These are phyloP conservation scores for Microtus oregoni DNA, from an alignment of 2,113 vertebrate genomes.

Conservation along the genomic window DNA sequence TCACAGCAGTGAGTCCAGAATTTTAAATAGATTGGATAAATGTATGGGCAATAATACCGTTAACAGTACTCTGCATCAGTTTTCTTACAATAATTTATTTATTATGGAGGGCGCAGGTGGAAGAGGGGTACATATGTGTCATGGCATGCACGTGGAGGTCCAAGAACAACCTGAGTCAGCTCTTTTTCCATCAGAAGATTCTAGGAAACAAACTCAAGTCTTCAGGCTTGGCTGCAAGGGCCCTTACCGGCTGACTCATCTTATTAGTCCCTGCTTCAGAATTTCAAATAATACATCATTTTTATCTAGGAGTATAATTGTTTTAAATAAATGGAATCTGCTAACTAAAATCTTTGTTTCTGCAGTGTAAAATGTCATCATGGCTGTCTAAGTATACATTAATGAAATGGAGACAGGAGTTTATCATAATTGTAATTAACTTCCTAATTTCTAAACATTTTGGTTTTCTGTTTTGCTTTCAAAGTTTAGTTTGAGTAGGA, in stretches of 20 bases:
- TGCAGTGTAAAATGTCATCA: background rate
- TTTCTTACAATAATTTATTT: background rate
- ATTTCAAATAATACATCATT: background rate
- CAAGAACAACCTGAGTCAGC: background rate
- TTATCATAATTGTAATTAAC: background rate
- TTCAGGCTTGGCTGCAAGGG: background rate
- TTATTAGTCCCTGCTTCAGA: background rate
- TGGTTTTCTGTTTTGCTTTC: background rate
- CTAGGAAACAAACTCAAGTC: background rate
- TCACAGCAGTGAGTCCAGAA: background rate
- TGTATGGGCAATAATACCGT: background rate
- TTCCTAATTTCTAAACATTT: background rate
- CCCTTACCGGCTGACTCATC: background rate
- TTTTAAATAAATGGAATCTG: background rate
- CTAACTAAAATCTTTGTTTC: background rate
- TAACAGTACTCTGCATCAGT: background rate
- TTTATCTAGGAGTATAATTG: background rate
- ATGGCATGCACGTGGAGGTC: background rate
- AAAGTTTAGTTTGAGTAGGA: background rate
- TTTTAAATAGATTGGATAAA: constrained; percentile 3
- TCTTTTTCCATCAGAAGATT: background rate
- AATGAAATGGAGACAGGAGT: background rate
- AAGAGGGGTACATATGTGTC: background rate
- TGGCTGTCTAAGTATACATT: background rate
- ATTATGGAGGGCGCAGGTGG: background rate